These are phyloP conservation scores for Rhynchonycteris naso DNA, from an alignment of 2,797 vertebrate genomes.

Conservation along the genomic window DNA sequence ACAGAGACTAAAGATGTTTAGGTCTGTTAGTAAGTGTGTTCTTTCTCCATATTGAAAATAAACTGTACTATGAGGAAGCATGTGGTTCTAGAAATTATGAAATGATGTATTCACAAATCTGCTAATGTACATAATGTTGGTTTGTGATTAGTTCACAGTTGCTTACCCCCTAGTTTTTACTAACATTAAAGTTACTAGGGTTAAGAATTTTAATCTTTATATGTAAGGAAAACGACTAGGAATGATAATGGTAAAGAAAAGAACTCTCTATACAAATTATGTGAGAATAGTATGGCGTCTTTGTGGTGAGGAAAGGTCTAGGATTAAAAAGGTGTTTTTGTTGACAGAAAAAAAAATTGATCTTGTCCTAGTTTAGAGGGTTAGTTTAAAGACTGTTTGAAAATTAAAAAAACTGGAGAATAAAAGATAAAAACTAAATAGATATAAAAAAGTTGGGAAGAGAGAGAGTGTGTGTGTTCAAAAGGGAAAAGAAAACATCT, in stretches of 20 bases:
- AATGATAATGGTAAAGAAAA: neutral
- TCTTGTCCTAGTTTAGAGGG: neutral
- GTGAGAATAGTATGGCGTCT: no score
- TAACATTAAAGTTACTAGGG: neutral
- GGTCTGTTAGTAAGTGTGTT: neutral
- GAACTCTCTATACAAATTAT: no score
- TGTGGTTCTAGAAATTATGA: neutral
- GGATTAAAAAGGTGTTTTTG: no score
- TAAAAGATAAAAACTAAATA: neutral
- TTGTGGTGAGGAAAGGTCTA: no score
- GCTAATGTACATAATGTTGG: no score
- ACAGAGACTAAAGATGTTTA: neutral
- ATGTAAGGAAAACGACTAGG: neutral
- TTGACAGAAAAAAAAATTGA: no score
- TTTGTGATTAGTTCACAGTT: neutral
- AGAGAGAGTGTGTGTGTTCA: neutral
- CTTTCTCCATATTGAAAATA: neutral
- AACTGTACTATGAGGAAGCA: neutral
- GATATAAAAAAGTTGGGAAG: neutral
- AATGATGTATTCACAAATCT: no score
- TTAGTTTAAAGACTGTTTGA: neutral
- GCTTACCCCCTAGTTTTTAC: neutral
- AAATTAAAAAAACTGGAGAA: neutral
- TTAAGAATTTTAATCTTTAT: neutral
- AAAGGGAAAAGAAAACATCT: neutral